Evolutionary conservation across 1,140 invertebrate genomes (phyloP).

Genomic region (Zeugodacus cucurbitae): DNA sequence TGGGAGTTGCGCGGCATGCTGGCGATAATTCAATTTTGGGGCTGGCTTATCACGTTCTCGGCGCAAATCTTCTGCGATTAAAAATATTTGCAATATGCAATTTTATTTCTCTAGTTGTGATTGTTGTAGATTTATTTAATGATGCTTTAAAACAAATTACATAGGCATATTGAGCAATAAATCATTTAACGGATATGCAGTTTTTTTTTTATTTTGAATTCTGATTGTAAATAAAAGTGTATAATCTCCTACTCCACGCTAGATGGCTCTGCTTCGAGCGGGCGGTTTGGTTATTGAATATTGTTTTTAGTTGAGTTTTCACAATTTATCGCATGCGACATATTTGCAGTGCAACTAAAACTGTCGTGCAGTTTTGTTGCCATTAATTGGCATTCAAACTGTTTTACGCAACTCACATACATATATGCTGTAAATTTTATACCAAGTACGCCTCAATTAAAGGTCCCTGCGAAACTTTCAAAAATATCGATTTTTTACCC

Average conservation of each 20-base stretch:
- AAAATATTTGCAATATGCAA: neutral
- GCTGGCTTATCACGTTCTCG: constrained; percentile 14
- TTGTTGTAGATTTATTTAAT: too few species aligned
- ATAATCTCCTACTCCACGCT: neutral
- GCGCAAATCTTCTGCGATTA: neutral
- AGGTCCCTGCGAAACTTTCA: too few species aligned
- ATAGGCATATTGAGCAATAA: neutral
- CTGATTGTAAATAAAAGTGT: too few species aligned
- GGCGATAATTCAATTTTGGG: constrained; percentile 27
- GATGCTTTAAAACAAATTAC: too few species aligned
- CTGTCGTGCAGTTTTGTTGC: neutral
- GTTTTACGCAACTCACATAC: too few species aligned
- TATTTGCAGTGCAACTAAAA: neutral
- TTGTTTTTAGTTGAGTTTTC: neutral
- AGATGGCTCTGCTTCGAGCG: neutral
- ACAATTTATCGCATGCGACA: neutral
- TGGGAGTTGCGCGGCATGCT: constrained; percentile 15
- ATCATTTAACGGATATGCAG: neutral
- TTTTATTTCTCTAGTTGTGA: neutral
- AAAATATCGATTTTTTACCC: too few species aligned
- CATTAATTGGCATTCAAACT: neutral
- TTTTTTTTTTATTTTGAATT: neutral
- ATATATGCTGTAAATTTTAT: neutral
- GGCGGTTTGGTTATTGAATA: neutral
- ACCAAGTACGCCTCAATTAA: too few species aligned